Evolutionary conservation across 2,113 vertebrate species (phyloP).

Genomic region (Melanerpes formicivorus): DNA sequence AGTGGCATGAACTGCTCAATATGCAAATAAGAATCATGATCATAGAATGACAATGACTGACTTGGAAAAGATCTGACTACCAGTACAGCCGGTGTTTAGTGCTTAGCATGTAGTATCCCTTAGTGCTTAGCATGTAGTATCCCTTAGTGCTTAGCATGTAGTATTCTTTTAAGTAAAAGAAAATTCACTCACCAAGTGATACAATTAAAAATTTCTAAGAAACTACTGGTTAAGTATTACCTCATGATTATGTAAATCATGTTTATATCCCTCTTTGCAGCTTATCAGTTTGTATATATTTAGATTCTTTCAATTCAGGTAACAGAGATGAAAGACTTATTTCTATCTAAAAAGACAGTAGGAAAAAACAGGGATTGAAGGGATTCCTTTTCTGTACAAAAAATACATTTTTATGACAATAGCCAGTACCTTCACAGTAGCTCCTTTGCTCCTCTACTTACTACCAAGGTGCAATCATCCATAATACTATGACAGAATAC

Average conservation of each 20-base stretch:
- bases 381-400: slow-evolving; percentile 53
- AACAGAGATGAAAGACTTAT: slow-evolving; percentile 35
- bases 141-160: slow-evolving; percentile 25
- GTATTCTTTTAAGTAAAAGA: slow-evolving; percentile 52
- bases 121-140: slow-evolving; percentile 12
- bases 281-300: slow-evolving; percentile 13
- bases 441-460: slow-evolving; percentile 39
- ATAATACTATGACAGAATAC: slow-evolving; percentile 2
- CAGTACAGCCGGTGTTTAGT: not conserved
- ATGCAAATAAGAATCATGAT: not conserved
- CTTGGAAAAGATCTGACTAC: slow-evolving; percentile 38
- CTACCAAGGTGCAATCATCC: slow-evolving; percentile 35
- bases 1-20: not conserved
- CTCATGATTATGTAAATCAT: slow-evolving; percentile 66
- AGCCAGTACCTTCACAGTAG: slow-evolving; percentile 37
- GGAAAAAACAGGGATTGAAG: slow-evolving; percentile 54
- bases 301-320: slow-evolving; percentile 47
- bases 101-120: slow-evolving; percentile 1
- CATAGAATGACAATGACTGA: not conserved
- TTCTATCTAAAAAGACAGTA: slow-evolving; percentile 56
- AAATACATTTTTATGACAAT: slow-evolving; percentile 63
- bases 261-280: slow-evolving; percentile 31
- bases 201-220: slow-evolving; percentile 64
- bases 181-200: slow-evolving; percentile 65
- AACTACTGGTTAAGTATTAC: slow-evolving; percentile 70